Conservation (phyloP, 2,797 vertebrate species). For the Leucoraja ocellata region DNA sequence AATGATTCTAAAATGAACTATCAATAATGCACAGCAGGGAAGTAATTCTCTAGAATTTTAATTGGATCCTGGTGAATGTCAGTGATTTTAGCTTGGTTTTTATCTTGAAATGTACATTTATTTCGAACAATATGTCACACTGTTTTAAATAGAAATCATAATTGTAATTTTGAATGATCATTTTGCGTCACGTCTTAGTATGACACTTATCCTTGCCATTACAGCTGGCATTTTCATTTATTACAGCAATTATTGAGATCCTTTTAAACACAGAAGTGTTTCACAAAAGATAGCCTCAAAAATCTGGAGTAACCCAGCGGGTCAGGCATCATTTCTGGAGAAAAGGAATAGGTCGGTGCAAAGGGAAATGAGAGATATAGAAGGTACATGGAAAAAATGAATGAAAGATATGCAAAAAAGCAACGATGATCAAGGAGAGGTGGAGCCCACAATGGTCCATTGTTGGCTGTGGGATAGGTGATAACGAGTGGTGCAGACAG, state of each 20-base stretch:
- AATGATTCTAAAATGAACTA: neutral
- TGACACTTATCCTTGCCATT: neutral
- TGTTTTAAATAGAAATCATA: neutral
- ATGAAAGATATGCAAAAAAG: too few relatives aligned
- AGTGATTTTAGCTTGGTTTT: neutral
- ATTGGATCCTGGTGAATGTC: neutral
- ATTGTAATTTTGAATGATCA: neutral
- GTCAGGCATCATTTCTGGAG: too few relatives aligned
- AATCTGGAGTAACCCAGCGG: too few relatives aligned
- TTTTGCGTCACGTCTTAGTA: neutral
- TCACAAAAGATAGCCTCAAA: too few relatives aligned
- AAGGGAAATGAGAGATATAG: too few relatives aligned
- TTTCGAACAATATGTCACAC: neutral
- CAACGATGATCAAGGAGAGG: too few relatives aligned
- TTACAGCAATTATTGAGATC: neutral
- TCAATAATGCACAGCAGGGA: neutral
- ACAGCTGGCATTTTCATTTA: neutral
- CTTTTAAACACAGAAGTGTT: neutral
- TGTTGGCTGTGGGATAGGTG: too few relatives aligned
- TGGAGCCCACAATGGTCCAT: too few relatives aligned
- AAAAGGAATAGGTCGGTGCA: too few relatives aligned
- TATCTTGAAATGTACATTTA: neutral
- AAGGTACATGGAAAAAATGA: too few relatives aligned
- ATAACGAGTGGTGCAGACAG: too few relatives aligned
- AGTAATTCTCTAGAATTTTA: neutral